phyloP scores from a whole-genome alignment of 2,888 invertebrate genomes.

The Phyto melanocephala region DNA sequence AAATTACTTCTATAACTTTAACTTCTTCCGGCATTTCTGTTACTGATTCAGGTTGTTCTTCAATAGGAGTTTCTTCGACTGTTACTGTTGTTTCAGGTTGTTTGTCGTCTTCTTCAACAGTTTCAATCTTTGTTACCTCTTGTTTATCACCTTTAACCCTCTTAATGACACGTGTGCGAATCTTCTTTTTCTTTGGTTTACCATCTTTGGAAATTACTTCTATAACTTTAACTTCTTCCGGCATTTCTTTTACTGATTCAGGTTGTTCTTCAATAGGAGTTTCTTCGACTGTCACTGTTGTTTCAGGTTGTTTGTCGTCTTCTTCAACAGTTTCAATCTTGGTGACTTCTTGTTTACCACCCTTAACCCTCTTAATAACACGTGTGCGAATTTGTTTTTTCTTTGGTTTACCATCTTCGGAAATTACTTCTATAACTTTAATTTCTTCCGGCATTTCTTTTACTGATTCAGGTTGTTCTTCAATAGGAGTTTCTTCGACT shows the following conservation, averaged over 20 bases:
- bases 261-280: constrained; percentile 35
- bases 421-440: constrained; percentile 67
- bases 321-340: constrained; percentile 74
- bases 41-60: constrained; percentile 23
- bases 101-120: constrained; percentile 55
- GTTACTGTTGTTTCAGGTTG: constrained; percentile 55
- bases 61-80: constrained; percentile 31
- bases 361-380: constrained; percentile 72
- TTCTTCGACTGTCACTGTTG: constrained; percentile 66
- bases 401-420: constrained; percentile 70
- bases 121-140: constrained; percentile 57
- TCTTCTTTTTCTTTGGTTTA: constrained; percentile 44
- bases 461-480: constrained; percentile 40
- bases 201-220: constrained; percentile 52
- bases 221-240: constrained; percentile 44
- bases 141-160: constrained; percentile 50
- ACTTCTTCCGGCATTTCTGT: constrained; percentile 49
- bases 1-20: constrained; percentile 20
- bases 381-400: constrained; percentile 72
- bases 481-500: constrained; percentile 71
- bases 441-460: constrained; percentile 60
- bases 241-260: constrained; percentile 36
- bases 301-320: constrained; percentile 77
- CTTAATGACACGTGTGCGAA: constrained; percentile 49
- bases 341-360: constrained; percentile 76